These are phyloP conservation scores for Scaptomyza reducta DNA, from an alignment of 2,888 invertebrate genomes.

Conservation along the genomic window DNA sequence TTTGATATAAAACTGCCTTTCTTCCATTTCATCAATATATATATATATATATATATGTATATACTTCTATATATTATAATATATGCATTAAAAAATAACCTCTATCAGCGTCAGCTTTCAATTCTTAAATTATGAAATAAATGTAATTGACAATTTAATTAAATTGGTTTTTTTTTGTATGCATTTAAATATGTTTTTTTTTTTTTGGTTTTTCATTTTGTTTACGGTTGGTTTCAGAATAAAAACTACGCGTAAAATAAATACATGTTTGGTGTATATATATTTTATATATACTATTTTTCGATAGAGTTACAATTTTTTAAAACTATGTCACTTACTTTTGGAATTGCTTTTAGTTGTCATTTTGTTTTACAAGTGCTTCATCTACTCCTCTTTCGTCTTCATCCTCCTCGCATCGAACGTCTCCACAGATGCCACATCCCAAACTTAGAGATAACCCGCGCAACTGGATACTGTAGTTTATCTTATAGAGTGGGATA, in stretches of 20 bases:
- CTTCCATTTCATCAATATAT: conserved; percentile 44
- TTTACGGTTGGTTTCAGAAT: conserved; percentile 59
- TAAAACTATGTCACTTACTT: conserved; percentile 77
- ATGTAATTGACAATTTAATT: conserved; percentile 79
- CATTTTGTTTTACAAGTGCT: conserved; percentile 76
- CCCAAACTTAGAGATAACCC: conserved; percentile 28
- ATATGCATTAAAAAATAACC: conserved; percentile 77
- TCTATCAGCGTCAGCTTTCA: conserved; percentile 67
- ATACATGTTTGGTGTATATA: conserved; percentile 67
- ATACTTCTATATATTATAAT: conserved; percentile 54
- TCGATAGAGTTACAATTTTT: conserved; percentile 65
- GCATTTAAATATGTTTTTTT: conserved; percentile 17
- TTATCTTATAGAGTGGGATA: background rate
- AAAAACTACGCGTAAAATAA: conserved; percentile 78
- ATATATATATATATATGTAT: conserved; percentile 57
- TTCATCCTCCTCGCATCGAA: conserved; percentile 13
- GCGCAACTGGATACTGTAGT: conserved; percentile 24
- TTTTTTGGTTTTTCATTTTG: conserved; percentile 25
- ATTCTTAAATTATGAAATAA: conserved; percentile 77
- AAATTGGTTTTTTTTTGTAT: conserved; percentile 64
- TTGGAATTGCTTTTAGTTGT: conserved; percentile 81
- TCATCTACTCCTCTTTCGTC: conserved; percentile 46
- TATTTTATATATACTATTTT: conserved; percentile 47
- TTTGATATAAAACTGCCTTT: conserved; percentile 75
- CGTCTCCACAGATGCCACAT: conserved; percentile 19